Percentiles rank a stretch among this genome's conserved stretches.
Evolutionary conservation across 2,888 invertebrate species (phyloP).

Genomic region (Steinernema hermaphroditum): DNA sequence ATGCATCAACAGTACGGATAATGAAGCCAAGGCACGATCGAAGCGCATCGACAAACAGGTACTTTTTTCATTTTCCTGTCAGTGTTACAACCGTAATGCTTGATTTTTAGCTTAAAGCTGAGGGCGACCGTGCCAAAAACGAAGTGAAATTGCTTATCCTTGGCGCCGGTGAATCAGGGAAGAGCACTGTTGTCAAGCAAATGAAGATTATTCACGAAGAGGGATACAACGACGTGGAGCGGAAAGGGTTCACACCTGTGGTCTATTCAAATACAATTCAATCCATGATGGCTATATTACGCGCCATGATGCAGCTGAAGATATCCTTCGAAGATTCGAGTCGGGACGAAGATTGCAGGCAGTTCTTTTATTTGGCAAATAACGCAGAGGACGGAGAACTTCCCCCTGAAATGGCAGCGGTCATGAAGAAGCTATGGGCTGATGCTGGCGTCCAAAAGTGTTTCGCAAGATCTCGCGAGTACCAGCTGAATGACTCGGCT

Average conservation of each 20-base stretch:
- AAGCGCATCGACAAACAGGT: background rate
- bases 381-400: background rate
- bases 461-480: conserved; percentile 78
- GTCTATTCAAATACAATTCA: conserved; percentile 68
- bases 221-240: conserved; percentile 85
- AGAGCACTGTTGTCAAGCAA: conserved; percentile 84
- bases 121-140: background rate
- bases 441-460: conserved; percentile 82
- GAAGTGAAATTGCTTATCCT: background rate
- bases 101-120: background rate
- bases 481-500: conserved; percentile 87
- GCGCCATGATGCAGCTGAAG: conserved; percentile 82
- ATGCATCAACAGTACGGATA: background rate
- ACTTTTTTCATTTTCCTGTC: background rate
- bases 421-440: conserved; percentile 85
- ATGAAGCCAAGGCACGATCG: background rate
- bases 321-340: conserved; percentile 12
- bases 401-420: conserved; percentile 77
- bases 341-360: conserved; percentile 78
- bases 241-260: conserved; percentile 83
- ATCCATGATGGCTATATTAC: conserved; percentile 82
- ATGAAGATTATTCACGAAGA: conserved; percentile 97
- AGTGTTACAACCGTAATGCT: background rate
- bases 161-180: background rate
- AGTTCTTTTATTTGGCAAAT: conserved; percentile 74